Base-by-base conservation (phyloP, 2,113 vertebrate genomes). In the Sinocyclocheilus rhinocerous region DNA sequence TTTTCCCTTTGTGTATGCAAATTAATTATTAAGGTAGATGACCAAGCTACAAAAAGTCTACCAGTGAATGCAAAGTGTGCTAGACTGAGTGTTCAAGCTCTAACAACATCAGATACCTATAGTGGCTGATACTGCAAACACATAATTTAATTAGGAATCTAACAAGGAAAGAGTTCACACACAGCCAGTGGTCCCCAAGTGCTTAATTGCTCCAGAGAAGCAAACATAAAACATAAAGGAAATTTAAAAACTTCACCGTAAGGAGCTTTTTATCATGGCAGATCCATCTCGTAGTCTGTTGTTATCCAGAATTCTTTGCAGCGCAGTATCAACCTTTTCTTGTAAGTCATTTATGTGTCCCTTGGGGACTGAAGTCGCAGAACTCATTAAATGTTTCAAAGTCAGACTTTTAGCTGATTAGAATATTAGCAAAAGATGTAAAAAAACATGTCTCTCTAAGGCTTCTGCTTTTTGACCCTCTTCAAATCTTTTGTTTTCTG, bases 371-470 rank as follows among this genome's bases (percentile, higher is more conserved):
- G 50, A 33, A 85, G 76, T 79, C 48, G 6, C 33, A 55, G 45
- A 85, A 78, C 84, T 79, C 45, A 85, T 85, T 79, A 85, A 85
- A 79, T 79, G 63, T 36, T 79, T 69, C 48, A 85, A 78, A 85
- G 75, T 77, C 84, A 69, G 63, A 85, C 59, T 78, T 79, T 70
- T 57, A 78, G 76, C 48, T 78, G 33, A 69, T 70, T 69, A 55
- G 84, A 85, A 85, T 78, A 85, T 85, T 70, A 85, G 22, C 65
- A n/a, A 69, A 78, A 78, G 57, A 77, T 11, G 61, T 39, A 61
- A 84, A 69, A 79, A 79, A 67, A 13, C 63, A 69, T 12, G 4
- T 15, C 18, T 70, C 18, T 52, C 16, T 9, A 67, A 81, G n/a
- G 39, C n/a, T 67, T 9, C 59, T 48, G 39, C 45, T 52, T 82